Evolutionary conservation across 1,140 invertebrate species (phyloP), one percentile per base, ranked within the genome.

Genomic region (Drosophila kurseongensis): DNA sequence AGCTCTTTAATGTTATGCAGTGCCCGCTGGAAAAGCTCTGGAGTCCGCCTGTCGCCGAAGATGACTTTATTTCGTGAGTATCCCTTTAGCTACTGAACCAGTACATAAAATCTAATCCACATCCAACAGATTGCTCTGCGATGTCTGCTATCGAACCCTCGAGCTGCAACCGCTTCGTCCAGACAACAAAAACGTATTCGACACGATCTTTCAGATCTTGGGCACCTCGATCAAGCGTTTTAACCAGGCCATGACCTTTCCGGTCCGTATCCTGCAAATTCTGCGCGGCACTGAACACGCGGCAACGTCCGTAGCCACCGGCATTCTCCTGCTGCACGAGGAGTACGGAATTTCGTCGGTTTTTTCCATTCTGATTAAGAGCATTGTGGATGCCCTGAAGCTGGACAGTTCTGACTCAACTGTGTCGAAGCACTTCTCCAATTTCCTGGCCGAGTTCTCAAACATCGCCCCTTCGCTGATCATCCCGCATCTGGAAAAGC

Each of bases 221-320:
- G 96, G 96, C 16, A 94, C 95, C n/a, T 93, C 97, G 18, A 95
- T 98, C 23, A 97, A 97, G 86, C 95, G 94, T 44, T 97, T 97
- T 88, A 96, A 96, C 80, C 96, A 98, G 93, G 95, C 93, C 1
- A 92, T 95, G 18, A 94, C 93, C 8, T 95, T 94, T 86, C 93
- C 94, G 13, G 92, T 95, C 2, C 94, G 94, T 75, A 93, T 95
- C 40, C 93, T 95, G 66, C 94, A 95, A 63, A 91, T 92, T 9
- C 52, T 92, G 7, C 73, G 90, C 7, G 76, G 74, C 27, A 71
- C 78, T 0, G 91, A 92, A 18, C 85, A 91, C 41, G 77, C 92
- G 1, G 59, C 84, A 3, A 32, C 59, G 0, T 67, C 90, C 0
- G 82, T 91, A 38, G 91, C 91, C 5, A 86, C 75, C 51, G 92